Conservation (phyloP, 1,140 invertebrate species). For the Laupala kohalensis region DNA sequence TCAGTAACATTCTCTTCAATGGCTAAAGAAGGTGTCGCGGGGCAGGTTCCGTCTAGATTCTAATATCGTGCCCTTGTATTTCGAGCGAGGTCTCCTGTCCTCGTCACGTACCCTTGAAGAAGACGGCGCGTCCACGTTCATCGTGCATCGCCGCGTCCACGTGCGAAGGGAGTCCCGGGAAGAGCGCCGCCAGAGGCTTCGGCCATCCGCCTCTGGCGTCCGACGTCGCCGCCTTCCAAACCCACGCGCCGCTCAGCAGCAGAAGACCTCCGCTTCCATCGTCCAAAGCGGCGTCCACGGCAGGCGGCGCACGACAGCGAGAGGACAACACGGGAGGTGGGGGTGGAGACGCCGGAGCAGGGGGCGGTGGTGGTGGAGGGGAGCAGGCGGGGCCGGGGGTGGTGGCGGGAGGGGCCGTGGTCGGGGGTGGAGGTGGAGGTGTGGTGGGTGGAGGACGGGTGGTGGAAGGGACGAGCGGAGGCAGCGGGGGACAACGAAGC, state of each 20-base stretch:
- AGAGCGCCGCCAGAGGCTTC: not conserved
- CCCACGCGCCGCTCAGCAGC: not conserved
- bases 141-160: not conserved
- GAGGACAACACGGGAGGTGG: not conserved
- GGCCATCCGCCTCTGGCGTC: not conserved
- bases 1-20: too few species aligned
- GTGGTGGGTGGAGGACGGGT: not conserved
- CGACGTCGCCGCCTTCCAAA: not conserved
- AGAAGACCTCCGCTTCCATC: not conserved
- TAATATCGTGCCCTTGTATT: too few species aligned
- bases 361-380: not conserved
- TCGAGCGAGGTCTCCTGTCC: too few species aligned
- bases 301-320: too few species aligned
- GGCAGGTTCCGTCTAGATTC: too few species aligned
- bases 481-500: not conserved
- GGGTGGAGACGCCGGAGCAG: too few species aligned
- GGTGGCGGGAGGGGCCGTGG: too few species aligned
- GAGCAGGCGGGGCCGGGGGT: too few species aligned
- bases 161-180: not conserved
- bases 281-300: not conserved
- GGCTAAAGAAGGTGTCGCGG: too few species aligned
- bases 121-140: not conserved
- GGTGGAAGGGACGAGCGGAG: too few species aligned
- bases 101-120: too few species aligned
- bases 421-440: too few species aligned